Evolutionary conservation across 2,113 vertebrate genomes (phyloP).

Genomic region (Cyphomyrus discorhynchus): DNA sequence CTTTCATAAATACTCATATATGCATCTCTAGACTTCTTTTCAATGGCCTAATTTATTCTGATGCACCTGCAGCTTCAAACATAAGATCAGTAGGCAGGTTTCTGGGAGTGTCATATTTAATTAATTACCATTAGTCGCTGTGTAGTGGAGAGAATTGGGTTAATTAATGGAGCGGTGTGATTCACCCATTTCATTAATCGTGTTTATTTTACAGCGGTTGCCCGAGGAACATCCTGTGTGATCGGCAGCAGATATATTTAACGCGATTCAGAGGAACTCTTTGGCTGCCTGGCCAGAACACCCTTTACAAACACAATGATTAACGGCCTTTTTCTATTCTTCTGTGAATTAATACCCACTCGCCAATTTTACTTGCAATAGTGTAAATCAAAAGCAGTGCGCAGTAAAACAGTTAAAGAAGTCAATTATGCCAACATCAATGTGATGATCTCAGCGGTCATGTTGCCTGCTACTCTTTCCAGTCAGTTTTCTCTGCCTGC

Average conservation of each 20-base stretch:
- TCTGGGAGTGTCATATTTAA: not conserved
- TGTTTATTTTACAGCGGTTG: not conserved
- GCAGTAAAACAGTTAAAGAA: not conserved
- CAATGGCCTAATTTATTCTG: constrained; percentile 8
- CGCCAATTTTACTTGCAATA: not conserved
- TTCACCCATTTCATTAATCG: constrained; percentile 1
- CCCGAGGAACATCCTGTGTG: not conserved
- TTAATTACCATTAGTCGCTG: constrained; percentile 9
- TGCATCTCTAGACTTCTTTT: not conserved
- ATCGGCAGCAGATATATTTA: not conserved
- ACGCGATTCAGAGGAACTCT: not conserved
- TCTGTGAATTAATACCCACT: not conserved
- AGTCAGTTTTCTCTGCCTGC: not conserved
- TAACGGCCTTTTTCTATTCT: not conserved
- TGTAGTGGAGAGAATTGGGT: not conserved
- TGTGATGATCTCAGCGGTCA: not conserved
- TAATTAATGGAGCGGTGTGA: not conserved
- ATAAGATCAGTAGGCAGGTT: constrained; percentile 2
- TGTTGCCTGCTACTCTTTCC: not conserved
- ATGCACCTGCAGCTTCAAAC: constrained; percentile 5
- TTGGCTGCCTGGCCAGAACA: not conserved
- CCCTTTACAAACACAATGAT: not conserved
- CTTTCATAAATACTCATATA: constrained; percentile 1
- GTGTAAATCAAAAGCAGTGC: not conserved
- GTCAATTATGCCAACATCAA: not conserved